Percentiles rank a stretch among this genome's conserved stretches.
These are phyloP conservation scores for Ciconia maguari DNA, from an alignment of 2,113 vertebrate species.

Conservation along the genomic window DNA sequence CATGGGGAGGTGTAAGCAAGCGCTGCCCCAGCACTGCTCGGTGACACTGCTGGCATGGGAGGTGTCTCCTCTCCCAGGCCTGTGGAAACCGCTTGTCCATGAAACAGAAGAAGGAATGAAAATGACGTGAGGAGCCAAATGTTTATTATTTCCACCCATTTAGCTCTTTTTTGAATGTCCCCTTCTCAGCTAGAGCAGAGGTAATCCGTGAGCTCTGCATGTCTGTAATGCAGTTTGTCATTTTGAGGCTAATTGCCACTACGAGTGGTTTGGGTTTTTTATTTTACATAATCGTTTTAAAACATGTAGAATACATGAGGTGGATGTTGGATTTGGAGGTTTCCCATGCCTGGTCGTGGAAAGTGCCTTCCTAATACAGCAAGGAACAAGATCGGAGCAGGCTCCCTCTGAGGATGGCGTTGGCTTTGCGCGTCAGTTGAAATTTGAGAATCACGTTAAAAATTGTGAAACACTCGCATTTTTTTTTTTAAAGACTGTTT, in stretches of 20 bases:
- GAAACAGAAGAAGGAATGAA: not conserved
- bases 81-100: rapidly evolving
- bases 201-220: rapidly evolving
- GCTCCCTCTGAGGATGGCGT: not conserved
- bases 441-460: not conserved
- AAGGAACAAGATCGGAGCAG: not conserved
- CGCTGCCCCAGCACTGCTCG: rapidly evolving
- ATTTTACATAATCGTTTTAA: not conserved
- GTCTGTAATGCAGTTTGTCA: not conserved
- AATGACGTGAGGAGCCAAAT: not conserved
- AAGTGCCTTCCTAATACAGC: not conserved
- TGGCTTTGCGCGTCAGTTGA: not conserved
- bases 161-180: not conserved
- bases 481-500: conserved; percentile 1
- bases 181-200: not conserved
- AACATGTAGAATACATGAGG: not conserved
- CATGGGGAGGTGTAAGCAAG: not conserved
- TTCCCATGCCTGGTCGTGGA: not conserved
- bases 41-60: not conserved
- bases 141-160: not conserved
- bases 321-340: not conserved
- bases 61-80: not conserved
- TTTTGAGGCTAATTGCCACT: not conserved
- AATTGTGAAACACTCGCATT: not conserved
- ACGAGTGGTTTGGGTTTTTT: not conserved